Percentiles rank a stretch among this genome's conserved stretches.
These are phyloP conservation scores for Lasioglossum calceatum DNA, from an alignment of 2,888 invertebrate genomes.

Conservation along the genomic window DNA sequence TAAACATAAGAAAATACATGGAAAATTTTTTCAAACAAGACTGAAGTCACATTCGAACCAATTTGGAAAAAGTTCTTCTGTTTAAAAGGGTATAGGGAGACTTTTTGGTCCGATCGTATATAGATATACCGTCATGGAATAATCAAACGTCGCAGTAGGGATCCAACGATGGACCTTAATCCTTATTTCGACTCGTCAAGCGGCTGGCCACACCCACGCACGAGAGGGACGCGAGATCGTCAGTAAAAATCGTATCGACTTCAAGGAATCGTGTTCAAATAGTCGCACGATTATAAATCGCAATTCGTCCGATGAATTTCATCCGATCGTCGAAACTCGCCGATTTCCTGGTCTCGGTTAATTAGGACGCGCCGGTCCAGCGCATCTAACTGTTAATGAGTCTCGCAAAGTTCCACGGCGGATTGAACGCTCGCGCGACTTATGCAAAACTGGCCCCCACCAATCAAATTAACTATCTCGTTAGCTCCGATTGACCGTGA, in stretches of 20 bases:
- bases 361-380: background rate
- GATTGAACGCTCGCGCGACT: background rate
- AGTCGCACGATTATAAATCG: background rate
- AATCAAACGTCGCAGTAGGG: slow-evolving; percentile 65
- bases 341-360: background rate
- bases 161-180: slow-evolving; percentile 64
- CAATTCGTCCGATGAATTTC: background rate
- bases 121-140: slow-evolving; percentile 21
- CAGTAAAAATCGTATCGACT: background rate
- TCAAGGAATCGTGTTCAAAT: background rate
- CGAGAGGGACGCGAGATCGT: slow-evolving; percentile 42
- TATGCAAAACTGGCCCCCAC: background rate
- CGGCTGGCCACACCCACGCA: slow-evolving; percentile 8
- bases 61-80: background rate
- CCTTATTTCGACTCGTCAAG: slow-evolving; percentile 66
- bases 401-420: background rate
- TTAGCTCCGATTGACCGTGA: background rate
- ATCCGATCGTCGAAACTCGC: background rate
- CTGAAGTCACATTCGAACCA: too few species aligned
- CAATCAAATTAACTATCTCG: slow-evolving; percentile 28
- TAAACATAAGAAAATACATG: too few species aligned
- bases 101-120: background rate
- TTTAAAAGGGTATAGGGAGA: background rate
- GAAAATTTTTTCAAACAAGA: too few species aligned
- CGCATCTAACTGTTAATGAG: background rate